Evolutionary conservation across 2,888 invertebrate genomes (phyloP).

Genomic region (Tinea pellionella): DNA sequence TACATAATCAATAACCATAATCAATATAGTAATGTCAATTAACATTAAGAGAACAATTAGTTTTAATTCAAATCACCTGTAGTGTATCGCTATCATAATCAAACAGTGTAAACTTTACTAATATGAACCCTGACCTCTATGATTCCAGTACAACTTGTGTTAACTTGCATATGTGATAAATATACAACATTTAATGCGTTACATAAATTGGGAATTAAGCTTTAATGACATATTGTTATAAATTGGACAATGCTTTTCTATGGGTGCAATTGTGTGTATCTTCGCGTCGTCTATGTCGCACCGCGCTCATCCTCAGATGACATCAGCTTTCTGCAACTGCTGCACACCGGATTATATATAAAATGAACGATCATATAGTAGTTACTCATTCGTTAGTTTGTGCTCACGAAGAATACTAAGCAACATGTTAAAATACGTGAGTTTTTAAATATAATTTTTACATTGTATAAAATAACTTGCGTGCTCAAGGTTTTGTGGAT

Average conservation of each 20-base stretch:
- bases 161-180: not conserved
- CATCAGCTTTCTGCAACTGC: conserved; percentile 47
- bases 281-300: not conserved
- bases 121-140: not conserved
- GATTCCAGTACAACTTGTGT: not conserved
- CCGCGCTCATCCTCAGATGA: conserved; percentile 9
- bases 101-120: not conserved
- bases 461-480: conserved; percentile 15
- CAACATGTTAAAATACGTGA: conserved; percentile 67
- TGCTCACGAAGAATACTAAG: conserved; percentile 57
- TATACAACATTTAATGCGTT: not conserved
- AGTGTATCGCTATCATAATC: no score
- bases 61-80: no score
- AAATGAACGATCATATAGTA: conserved; percentile 52
- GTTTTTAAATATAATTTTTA: conserved; percentile 29
- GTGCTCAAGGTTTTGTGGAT: conserved; percentile 19
- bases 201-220: not conserved
- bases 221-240: conserved; percentile 1
- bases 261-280: not conserved
- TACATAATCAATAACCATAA: no score
- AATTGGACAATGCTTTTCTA: not conserved
- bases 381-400: conserved; percentile 64
- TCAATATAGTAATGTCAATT: no score
- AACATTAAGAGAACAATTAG: no score
- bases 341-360: conserved; percentile 56